Evolutionary conservation across 2,888 invertebrate species (phyloP).

Genomic region (Agrotis clavis): DNA sequence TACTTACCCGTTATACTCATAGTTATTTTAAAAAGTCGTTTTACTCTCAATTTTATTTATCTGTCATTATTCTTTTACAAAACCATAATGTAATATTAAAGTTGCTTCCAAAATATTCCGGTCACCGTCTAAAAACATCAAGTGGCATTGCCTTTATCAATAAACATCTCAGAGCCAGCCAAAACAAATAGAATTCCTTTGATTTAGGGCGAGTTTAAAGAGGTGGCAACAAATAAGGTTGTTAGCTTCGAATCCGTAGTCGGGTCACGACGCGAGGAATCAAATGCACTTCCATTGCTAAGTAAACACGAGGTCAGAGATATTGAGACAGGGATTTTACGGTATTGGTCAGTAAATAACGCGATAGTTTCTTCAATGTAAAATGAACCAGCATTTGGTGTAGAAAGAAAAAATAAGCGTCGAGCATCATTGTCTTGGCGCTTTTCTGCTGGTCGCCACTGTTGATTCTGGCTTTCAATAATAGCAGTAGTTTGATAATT

Average conservation of each 20-base stretch:
- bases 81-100: background rate
- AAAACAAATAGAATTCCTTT: slow-evolving; percentile 64
- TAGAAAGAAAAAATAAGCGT: no score
- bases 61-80: background rate
- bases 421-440: no score
- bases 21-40: background rate
- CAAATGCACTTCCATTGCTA: slow-evolving; percentile 81
- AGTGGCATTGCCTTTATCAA: slow-evolving; percentile 15
- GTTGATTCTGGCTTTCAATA: no score
- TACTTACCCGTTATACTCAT: background rate
- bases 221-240: slow-evolving; percentile 86
- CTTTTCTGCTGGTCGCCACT: no score
- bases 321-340: slow-evolving; percentile 22
- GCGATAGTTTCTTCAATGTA: background rate
- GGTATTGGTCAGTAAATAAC: slow-evolving; percentile 28
- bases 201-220: slow-evolving; percentile 74
- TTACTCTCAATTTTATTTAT: background rate
- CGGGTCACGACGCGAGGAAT: slow-evolving; percentile 87
- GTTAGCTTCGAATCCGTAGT: slow-evolving; percentile 85
- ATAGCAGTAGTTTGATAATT: no score
- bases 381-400: background rate
- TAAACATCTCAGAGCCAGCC: slow-evolving; percentile 37
- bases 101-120: background rate
- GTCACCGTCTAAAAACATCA: background rate
- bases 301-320: slow-evolving; percentile 66